phyloP scores from a whole-genome alignment of 2,888 invertebrate genomes.

The Asteroscopus sphinx region DNA sequence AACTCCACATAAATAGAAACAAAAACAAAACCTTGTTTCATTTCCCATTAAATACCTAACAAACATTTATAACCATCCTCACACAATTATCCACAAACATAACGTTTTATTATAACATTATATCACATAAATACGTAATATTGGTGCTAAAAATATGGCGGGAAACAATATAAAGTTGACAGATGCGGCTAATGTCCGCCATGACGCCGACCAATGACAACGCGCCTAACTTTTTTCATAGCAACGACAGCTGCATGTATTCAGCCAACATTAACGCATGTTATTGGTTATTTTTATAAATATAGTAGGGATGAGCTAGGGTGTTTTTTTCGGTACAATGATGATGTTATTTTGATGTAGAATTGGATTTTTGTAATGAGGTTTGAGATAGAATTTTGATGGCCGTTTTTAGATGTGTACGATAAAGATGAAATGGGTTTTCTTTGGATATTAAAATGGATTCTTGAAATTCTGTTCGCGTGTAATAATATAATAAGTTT shows the following conservation, averaged over 20 bases:
- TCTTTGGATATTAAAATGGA: constrained; percentile 44
- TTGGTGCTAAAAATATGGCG: constrained; percentile 56
- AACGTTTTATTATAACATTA: constrained; percentile 55
- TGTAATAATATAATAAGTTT: constrained; percentile 51
- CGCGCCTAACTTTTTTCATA: constrained; percentile 74
- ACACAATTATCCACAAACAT: constrained; percentile 43
- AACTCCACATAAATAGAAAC: not conserved
- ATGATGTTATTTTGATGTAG: constrained; percentile 62
- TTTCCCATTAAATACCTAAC: constrained; percentile 35
- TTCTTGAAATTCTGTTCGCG: constrained; percentile 43
- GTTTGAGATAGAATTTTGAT: constrained; percentile 69
- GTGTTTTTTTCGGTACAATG: constrained; percentile 65
- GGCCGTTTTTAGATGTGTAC: constrained; percentile 57
- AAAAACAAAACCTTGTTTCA: constrained; percentile 21
- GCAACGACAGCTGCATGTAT: constrained; percentile 79
- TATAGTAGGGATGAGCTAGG: constrained; percentile 58
- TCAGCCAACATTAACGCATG: constrained; percentile 79
- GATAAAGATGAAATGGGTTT: constrained; percentile 59
- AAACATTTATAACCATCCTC: constrained; percentile 21
- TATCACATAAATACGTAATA: constrained; percentile 55
- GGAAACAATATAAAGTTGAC: constrained; percentile 80
- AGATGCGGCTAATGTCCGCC: constrained; percentile 83
- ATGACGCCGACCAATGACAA: constrained; percentile 75
- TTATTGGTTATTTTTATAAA: constrained; percentile 85
- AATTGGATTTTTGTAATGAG: constrained; percentile 60